Base-by-base conservation (phyloP, 2,888 invertebrate genomes). In the Eupithecia pulchellata region DNA sequence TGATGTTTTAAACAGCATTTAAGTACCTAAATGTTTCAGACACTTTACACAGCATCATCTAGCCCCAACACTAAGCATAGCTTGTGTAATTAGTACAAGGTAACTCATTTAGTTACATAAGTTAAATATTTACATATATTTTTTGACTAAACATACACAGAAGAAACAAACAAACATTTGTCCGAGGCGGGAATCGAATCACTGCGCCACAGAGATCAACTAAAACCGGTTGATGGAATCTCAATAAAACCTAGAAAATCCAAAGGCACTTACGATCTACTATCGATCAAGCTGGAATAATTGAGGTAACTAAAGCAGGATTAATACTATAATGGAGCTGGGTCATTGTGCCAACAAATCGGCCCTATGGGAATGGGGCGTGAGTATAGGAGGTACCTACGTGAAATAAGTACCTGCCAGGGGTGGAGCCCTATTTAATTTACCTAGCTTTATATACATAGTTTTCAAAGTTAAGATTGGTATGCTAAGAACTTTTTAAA, bases 321-420 rank as follows among this genome's bases (percentile, higher is more conserved):
- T 74, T 75, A 73, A 75, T 77, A 75, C 72, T 73, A 73, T 77
- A 75, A 74, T 75, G 69, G 70, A 75, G 70, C 71, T 69, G 71
- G 77, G 73, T 74, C 77, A 69, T 70, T 70, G 77, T 69, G 64
- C 68, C 64, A 70, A 57, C 66, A 69, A 71, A 75, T 77, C 55
- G 75, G 63, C 34, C 77, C 70, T 32, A 30, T 20, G 75, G 70
- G 75, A 75, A 57, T 1, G 30, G 30, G 64, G 66, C 30, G 71
- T 27, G 68, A 30, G 69, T 66, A 58, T 66, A 65, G 62, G 68
- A 47, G 17, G 58, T 66, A 63, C 52, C 52, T 39, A 30, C 68
- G 58, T 32, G 57, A 68, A 68, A 68, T 68, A 66, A 65, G 60
- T 60, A 60, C 52, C 52, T 64, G 52, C 64, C 27, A 25, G 25